phyloP scores from a whole-genome alignment of 2,888 invertebrate species.

The Drosophila meridiana region DNA sequence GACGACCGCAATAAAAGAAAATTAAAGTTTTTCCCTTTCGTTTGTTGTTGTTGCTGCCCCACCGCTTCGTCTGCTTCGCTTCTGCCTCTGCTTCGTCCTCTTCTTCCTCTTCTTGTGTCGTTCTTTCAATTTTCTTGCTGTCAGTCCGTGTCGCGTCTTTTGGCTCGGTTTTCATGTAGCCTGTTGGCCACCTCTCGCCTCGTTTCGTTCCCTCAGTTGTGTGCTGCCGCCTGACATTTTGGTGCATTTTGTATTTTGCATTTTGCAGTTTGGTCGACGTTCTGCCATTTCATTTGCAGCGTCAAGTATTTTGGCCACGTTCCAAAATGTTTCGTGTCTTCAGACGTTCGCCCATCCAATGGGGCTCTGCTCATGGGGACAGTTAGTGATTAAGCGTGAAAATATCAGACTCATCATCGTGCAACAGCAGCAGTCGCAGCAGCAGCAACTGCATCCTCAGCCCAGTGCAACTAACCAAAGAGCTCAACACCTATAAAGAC shows the following conservation, averaged over 20 bases:
- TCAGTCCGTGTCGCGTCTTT: constrained; percentile 51
- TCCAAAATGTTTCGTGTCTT: constrained; percentile 71
- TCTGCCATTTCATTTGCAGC: constrained; percentile 81
- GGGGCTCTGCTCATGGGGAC: constrained; percentile 65
- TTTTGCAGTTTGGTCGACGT: constrained; percentile 58
- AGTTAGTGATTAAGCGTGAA: constrained; percentile 83
- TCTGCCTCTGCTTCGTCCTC: not conserved
- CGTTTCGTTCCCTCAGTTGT: not conserved
- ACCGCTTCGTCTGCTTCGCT: not conserved
- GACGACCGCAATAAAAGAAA: constrained; percentile 81
- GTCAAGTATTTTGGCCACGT: constrained; percentile 76
- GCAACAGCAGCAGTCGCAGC: constrained; percentile 21
- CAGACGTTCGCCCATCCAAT: constrained; percentile 50
- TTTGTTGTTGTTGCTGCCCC: constrained; percentile 4
- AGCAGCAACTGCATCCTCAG: constrained; percentile 4
- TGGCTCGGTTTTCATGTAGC: constrained; percentile 42
- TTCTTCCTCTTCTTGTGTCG: constrained; percentile 8
- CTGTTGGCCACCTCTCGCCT: not conserved
- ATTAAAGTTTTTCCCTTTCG: constrained; percentile 66
- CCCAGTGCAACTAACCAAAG: constrained; percentile 11
- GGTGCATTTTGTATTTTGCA: constrained; percentile 44
- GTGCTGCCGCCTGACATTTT: constrained; percentile 59
- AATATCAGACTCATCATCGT: constrained; percentile 71
- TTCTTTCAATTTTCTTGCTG: constrained; percentile 55
- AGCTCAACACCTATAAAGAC: constrained; percentile 26